Evolutionary conservation across 2,113 vertebrate genomes (phyloP), one percentile per base, ranked within the genome.

Genomic region (Antigone vipio): DNA sequence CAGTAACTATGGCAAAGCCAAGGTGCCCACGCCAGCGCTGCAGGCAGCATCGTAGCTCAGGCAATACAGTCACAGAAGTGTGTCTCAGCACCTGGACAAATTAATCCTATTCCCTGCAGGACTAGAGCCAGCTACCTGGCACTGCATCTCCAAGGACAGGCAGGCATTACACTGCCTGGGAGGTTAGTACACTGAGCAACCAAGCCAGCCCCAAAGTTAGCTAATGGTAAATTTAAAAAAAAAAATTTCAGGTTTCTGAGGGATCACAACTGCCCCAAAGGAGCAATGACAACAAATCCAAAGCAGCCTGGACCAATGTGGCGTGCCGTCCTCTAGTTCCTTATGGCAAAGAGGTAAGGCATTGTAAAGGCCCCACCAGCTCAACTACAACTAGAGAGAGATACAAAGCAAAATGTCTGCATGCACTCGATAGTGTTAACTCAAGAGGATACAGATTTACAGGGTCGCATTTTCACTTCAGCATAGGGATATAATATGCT

Each of bases 1-100:
- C 63, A 14, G 50, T 15, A 58, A 63, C 35, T 1, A 17, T 4
- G 40, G 53, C 67, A 42, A 44, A 73, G 67, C 80, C 6, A 3
- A 63, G 63, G 18, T 32, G 38, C 38, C 83, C 7, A 2, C 18
- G 45, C 20, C 27, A 10, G 34, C 62, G 22, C 40, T 5, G 6
- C 19, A 1, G n/a, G 56, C 68, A 71, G n/a, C 56, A 27, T 34
- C 5, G 0, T n/a, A 38, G 78, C 6, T 44, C 67, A 5, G 0
- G 27, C 52, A n/a, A 20, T 12, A 3, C 17, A 15, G 14, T 0
- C 45, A 19, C 78, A 42, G 73, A 21, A 58, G 11, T 0, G 13
- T 15, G 42, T n/a, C 79, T 84, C 72, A 59, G 90, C 68, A 60
- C 44, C 71, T 21, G 45, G 12, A 21, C 45, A 84, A 87, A 66